Base-by-base conservation (phyloP, 2,888 invertebrate species). In the Sesia apiformis region DNA sequence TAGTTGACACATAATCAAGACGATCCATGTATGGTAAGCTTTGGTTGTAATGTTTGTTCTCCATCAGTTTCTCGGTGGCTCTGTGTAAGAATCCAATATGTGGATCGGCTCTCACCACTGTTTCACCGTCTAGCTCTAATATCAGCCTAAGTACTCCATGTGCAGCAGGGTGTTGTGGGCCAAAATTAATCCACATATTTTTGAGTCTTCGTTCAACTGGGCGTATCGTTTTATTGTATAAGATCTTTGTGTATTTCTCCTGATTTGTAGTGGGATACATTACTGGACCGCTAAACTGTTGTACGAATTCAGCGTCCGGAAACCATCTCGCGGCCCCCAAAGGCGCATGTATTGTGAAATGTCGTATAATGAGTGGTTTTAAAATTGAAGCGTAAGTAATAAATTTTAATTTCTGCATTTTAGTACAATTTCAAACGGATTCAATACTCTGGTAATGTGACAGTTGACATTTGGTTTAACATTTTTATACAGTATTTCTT, bases 111-210 rank as follows among this genome's bases (percentile, higher is more conserved):
- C 93, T 84, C 39, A 93, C 80, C 0, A 97, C 94, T 4, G 92
- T 92, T 91, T 97, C 97, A 50, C 96, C 96, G 60, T 96, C 95
- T 52, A 97, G 76, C 67, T 95, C 93, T 38, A 96, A 77, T 5
- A 97, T 93, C 52, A 97, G 84, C 53, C 97, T 91, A 39, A 97
- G 84, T 43, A 97, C 97, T 4, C 97, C 97, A 72, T 97, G 97
- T 49, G 97, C 97, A 3, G 97, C 96, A 2, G 97, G 97, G 87
- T 97, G 97, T 63, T 94, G 94, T 0, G 97, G 97, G 0, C 97
- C 97, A 78, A 97, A 97, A 76, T 97, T 97, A 7, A 97, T 78
- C 59, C 90, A 89, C 78, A 93, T 91, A 63, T 94, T 94, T 63
- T 90, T 90, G 39, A 95, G 82, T 52, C 88, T 87, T 52, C 92